Evolutionary conservation across 2,888 invertebrate genomes (phyloP), one percentile per base, ranked within the genome.

Genomic region (Euzetes globulus): DNA sequence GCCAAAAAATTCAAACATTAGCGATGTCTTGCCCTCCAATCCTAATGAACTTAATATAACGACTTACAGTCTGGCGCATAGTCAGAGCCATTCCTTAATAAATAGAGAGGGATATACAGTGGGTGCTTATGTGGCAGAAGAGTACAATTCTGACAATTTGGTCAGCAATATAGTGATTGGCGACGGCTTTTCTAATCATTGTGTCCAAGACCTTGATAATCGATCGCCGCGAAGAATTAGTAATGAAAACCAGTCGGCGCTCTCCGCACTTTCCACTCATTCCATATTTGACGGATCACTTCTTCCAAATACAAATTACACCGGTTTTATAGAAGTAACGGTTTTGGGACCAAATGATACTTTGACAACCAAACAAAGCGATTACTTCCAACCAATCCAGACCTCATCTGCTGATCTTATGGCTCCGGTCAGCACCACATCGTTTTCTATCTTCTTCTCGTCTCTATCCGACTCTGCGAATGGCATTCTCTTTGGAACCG

Each of bases 91-190:
- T n/a, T n/a, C n/a, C n/a, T n/a, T n/a, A n/a, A n/a, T n/a, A n/a
- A n/a, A n/a, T n/a, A n/a, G n/a, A 7, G 47, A 71, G 11, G 5
- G 19, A 45, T 22, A 52, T 55, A 52, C 70, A n/a, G 15, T 73
- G 1, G 91, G 90, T 3, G 92, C 91, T 1, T 94, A 94, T 81
- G 85, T 94, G 70, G 92, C 92, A 0, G 93, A 94, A 83, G 88
- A 91, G 83, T 90, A 93, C 80, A 88, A 91, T 74, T 45, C 75
- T 0, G 72, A 75, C 22, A 72, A 72, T 47, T 63, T 76, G 33
- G 41, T 22, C 19, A 68, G 25, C 55, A 76, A 78, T 15, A 74
- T 79, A 33, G 74, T 79, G 11, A 73, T 79, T 25, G 79, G 79
- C 52, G 79, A 79, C 76, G 77, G 74, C 3, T 50, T 37, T 29